A percentile compares a stretch with the other conserved stretches of the same genome.
phyloP scores from a whole-genome alignment of 1,140 invertebrate species.

The Phocides pigmalion region DNA sequence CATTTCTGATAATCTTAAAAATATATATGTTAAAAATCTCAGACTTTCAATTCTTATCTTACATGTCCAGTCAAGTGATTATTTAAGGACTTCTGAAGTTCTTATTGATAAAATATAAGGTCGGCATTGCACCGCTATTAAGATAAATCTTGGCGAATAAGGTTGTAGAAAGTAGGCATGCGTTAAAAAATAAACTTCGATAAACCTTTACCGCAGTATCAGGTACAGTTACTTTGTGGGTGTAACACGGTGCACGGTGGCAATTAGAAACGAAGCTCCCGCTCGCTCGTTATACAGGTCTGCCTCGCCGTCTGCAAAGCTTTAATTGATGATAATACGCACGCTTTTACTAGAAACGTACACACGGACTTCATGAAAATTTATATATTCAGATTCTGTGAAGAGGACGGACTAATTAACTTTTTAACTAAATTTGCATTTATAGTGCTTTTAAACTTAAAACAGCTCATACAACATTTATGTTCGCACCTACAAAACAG shows the following conservation, averaged over 20 bases:
- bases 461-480: slow-evolving; percentile 11
- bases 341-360: slow-evolving; percentile 29
- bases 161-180: slow-evolving; percentile 40
- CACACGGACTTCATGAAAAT: slow-evolving; percentile 29
- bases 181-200: slow-evolving; percentile 45
- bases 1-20: no score
- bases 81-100: neutral
- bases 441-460: slow-evolving; percentile 1
- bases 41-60: neutral
- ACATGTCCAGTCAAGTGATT: neutral
- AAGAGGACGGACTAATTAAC: slow-evolving; percentile 25
- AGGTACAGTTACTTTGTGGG: slow-evolving; percentile 43
- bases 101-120: slow-evolving; percentile 24
- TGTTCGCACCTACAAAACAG: no score
- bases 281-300: slow-evolving; percentile 29
- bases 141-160: slow-evolving; percentile 22
- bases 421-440: slow-evolving; percentile 30
- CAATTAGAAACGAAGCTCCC: slow-evolving; percentile 43
- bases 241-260: slow-evolving; percentile 41
- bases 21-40: neutral
- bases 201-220: slow-evolving; percentile 40
- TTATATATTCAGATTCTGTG: slow-evolving; percentile 28
- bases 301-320: slow-evolving; percentile 32
- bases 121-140: slow-evolving; percentile 7
- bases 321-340: slow-evolving; percentile 36